These are phyloP conservation scores for Habrosyne pyritoides DNA, from an alignment of 2,888 invertebrate genomes.

Conservation along the genomic window DNA sequence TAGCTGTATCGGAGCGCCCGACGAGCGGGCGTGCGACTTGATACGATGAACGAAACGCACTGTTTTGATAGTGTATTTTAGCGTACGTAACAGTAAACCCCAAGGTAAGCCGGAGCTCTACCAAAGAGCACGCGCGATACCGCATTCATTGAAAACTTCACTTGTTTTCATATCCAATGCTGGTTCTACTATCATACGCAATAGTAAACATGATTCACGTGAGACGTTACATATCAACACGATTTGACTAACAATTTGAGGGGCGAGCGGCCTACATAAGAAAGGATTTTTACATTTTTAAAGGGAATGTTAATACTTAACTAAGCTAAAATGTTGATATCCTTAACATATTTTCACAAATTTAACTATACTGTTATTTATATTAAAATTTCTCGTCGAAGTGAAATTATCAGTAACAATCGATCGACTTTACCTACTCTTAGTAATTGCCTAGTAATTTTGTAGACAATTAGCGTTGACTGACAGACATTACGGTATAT, in stretches of 20 bases:
- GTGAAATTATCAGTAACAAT: too few species aligned
- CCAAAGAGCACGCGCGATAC: conserved; percentile 48
- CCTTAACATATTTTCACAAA: conserved; percentile 47
- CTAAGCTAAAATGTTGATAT: conserved; percentile 47
- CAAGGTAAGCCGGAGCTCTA: conserved; percentile 73
- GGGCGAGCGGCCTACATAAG: not conserved
- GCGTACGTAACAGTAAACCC: conserved; percentile 70
- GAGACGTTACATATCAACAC: not conserved
- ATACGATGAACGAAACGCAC: conserved; percentile 62
- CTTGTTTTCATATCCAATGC: conserved; percentile 43
- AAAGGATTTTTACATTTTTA: conserved; percentile 26
- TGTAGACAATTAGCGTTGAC: too few species aligned
- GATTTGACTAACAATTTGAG: not conserved
- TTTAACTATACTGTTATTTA: not conserved
- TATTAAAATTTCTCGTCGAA: not conserved
- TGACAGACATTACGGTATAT: too few species aligned
- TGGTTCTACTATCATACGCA: conserved; percentile 29
- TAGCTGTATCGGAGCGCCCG: conserved; percentile 27
- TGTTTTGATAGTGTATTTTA: conserved; percentile 81
- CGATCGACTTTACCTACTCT: too few species aligned
- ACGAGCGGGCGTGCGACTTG: conserved; percentile 54
- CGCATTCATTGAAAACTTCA: conserved; percentile 48
- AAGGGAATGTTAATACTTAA: conserved; percentile 37
- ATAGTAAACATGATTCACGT: conserved; percentile 2
- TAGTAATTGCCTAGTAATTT: too few species aligned